These are phyloP conservation scores for Gadopsis marmoratus DNA, from an alignment of 2,797 vertebrate genomes.

Conservation along the genomic window DNA sequence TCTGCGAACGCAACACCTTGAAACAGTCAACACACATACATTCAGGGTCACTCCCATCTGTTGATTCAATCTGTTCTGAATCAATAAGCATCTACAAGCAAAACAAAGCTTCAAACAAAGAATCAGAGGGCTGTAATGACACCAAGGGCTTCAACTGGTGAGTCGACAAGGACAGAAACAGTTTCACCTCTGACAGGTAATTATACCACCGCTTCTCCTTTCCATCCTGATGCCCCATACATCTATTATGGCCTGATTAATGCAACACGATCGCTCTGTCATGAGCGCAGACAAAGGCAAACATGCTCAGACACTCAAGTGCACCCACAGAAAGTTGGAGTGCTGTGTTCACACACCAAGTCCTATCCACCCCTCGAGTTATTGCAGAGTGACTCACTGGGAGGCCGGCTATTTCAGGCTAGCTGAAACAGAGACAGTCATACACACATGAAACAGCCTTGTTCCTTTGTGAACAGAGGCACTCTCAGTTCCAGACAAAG, in stretches of 20 bases:
- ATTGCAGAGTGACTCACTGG: slow-evolving; percentile 73
- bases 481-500: slow-evolving; percentile 73
- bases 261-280: slow-evolving; percentile 43
- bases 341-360: slow-evolving; percentile 51
- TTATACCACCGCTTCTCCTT: slow-evolving; percentile 8
- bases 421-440: slow-evolving; percentile 78
- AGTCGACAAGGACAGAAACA: slow-evolving; percentile 32
- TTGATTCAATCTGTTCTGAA: slow-evolving; percentile 64
- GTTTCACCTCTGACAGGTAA: slow-evolving; percentile 39
- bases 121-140: slow-evolving; percentile 17
- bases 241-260: slow-evolving; percentile 35
- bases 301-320: slow-evolving; percentile 66
- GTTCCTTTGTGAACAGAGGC: slow-evolving; percentile 72
- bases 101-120: slow-evolving; percentile 47
- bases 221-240: slow-evolving; percentile 3
- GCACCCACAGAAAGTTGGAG: slow-evolving; percentile 66
- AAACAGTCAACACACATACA: slow-evolving; percentile 29
- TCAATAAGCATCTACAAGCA: slow-evolving; percentile 62
- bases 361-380: slow-evolving; percentile 57
- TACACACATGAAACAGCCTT: slow-evolving; percentile 74
- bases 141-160: not conserved
- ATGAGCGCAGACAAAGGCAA: slow-evolving; percentile 53
- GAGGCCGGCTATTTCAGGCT: slow-evolving; percentile 77
- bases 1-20: slow-evolving; percentile 44
- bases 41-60: slow-evolving; percentile 60